Evolutionary conservation across 2,113 vertebrate species (phyloP).

Genomic region (Megatriorchis doriae): DNA sequence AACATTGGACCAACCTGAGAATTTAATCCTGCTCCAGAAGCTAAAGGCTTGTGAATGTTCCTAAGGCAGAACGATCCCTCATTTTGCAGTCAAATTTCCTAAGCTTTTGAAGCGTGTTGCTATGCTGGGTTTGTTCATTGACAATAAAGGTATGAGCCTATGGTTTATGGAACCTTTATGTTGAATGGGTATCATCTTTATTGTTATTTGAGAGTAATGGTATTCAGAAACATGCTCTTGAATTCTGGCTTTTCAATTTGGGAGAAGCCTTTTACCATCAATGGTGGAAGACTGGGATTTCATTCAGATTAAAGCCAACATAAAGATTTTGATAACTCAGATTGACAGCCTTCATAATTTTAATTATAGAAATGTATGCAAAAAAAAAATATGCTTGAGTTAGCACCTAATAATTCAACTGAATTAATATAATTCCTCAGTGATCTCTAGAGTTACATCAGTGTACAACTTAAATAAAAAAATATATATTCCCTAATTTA

Average conservation of each 20-base stretch:
- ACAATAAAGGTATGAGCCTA: background rate
- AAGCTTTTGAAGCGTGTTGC: background rate
- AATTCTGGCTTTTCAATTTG: background rate
- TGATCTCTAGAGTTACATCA: background rate
- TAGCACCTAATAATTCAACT: background rate
- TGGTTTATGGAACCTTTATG: background rate
- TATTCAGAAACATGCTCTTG: background rate
- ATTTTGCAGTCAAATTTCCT: background rate
- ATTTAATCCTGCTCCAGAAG: background rate
- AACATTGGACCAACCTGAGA: background rate
- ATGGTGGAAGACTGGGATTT: background rate
- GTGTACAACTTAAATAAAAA: background rate
- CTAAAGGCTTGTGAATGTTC: background rate
- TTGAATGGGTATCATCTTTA: background rate
- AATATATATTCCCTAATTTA: background rate
- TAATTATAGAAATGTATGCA: background rate
- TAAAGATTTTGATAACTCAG: background rate
- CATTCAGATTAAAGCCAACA: background rate
- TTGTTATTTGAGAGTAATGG: background rate
- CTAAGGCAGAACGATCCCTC: background rate
- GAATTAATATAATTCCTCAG: background rate
- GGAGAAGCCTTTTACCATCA: background rate
- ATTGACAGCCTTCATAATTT: background rate
- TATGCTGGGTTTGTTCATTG: background rate
- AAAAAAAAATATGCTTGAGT: background rate